These are phyloP conservation scores for Baryphthengus martii DNA, from an alignment of 2,113 vertebrate genomes.

Conservation along the genomic window DNA sequence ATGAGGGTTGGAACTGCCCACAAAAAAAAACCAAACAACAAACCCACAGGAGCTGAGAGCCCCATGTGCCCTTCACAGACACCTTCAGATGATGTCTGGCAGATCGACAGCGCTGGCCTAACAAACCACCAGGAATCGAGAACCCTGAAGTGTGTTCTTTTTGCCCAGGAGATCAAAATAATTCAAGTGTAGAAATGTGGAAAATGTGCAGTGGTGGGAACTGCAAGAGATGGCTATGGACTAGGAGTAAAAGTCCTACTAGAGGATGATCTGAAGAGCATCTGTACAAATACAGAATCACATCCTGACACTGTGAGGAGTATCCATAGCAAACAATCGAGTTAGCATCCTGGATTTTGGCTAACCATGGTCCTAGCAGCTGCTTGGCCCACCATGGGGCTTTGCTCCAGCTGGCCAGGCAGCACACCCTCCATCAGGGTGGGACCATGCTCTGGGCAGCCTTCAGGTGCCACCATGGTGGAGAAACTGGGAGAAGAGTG, in stretches of 20 bases:
- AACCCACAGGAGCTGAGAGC: not conserved
- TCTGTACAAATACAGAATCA: not conserved
- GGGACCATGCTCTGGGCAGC: not conserved
- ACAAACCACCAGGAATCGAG: not conserved
- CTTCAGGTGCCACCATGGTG: not conserved
- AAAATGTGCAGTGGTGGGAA: not conserved
- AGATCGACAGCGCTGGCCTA: not conserved
- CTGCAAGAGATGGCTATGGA: not conserved
- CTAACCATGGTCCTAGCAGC: not conserved
- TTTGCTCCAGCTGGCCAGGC: not conserved
- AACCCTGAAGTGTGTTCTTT: not conserved
- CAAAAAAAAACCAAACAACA: not conserved
- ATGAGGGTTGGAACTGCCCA: constrained; percentile 14
- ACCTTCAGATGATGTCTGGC: not conserved
- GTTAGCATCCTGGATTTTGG: not conserved
- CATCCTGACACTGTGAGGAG: not conserved
- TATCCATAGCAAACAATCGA: constrained; percentile 16
- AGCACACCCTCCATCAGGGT: not conserved
- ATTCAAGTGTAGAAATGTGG: not conserved
- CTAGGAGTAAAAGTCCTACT: not conserved
- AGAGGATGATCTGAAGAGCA: not conserved
- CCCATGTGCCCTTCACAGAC: not conserved
- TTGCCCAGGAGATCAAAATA: not conserved
- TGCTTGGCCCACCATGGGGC: not conserved
- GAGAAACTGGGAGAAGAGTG: not conserved